Percentiles rank a stretch among this genome's conserved stretches.
Evolutionary conservation across 2,113 vertebrate species (phyloP).

Genomic region (Galemys pyrenaicus): DNA sequence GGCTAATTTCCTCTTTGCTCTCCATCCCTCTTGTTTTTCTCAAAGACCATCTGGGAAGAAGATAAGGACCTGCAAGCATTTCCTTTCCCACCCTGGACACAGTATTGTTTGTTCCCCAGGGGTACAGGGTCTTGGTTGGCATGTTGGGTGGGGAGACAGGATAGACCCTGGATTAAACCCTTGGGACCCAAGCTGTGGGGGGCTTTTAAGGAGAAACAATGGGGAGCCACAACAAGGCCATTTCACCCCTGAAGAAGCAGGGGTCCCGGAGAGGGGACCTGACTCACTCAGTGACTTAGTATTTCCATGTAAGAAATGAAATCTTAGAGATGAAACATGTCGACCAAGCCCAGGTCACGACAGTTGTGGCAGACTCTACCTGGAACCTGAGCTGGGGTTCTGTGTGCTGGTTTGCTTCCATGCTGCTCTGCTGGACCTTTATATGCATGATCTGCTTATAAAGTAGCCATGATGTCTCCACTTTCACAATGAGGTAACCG

Average conservation of each 20-base stretch:
- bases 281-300: not conserved
- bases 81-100: not conserved
- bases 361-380: not conserved
- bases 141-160: not conserved
- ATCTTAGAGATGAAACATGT: not conserved
- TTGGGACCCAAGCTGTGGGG: not conserved
- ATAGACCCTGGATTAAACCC: not conserved
- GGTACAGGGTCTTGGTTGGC: not conserved
- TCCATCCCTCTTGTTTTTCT: not conserved
- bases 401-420: not conserved
- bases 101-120: rapidly evolving
- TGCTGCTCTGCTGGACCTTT: not conserved
- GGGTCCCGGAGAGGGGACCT: not conserved
- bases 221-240: not conserved
- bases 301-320: not conserved
- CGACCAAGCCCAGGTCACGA: not conserved
- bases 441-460: not conserved
- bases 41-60: not conserved
- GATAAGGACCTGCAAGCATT: not conserved
- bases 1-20: not conserved
- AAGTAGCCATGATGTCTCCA: not conserved
- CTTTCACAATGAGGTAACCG: not conserved
- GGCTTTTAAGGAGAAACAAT: not conserved
- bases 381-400: not conserved
- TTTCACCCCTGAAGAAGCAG: not conserved